These are phyloP conservation scores for Drosophila algonquin DNA, from an alignment of 2,888 invertebrate genomes.

Conservation along the genomic window DNA sequence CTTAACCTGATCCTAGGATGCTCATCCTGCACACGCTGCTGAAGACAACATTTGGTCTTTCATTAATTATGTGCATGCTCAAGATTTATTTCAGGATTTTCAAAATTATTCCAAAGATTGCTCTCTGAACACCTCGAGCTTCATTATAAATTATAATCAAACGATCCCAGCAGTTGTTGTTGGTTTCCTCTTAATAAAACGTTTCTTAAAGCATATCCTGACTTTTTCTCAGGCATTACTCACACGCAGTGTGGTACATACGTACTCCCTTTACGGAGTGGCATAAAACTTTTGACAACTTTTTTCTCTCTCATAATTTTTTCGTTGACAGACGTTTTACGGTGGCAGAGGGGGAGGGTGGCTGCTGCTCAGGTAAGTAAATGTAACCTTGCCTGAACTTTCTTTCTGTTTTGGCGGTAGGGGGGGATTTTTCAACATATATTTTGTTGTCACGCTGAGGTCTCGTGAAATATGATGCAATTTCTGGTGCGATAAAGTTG, in stretches of 20 bases:
- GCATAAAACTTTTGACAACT: slow-evolving; percentile 52
- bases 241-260: slow-evolving; percentile 58
- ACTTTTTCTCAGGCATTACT: slow-evolving; percentile 64
- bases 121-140: slow-evolving; percentile 49
- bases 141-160: slow-evolving; percentile 72
- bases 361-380: slow-evolving; percentile 32
- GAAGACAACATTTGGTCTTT: slow-evolving; percentile 81
- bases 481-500: slow-evolving; percentile 76
- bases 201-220: slow-evolving; percentile 20
- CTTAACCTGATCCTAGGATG: slow-evolving; percentile 61
- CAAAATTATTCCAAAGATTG: slow-evolving; percentile 78
- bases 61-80: slow-evolving; percentile 81
- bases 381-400: slow-evolving; percentile 31
- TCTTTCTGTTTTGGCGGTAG: slow-evolving; percentile 1
- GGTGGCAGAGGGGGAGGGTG: slow-evolving; percentile 13
- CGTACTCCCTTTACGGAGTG: slow-evolving; percentile 4
- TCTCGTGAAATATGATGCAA: slow-evolving; percentile 78
- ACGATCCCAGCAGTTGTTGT: slow-evolving; percentile 28
- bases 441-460: slow-evolving; percentile 63
- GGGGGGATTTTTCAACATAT: slow-evolving; percentile 42
- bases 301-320: slow-evolving; percentile 33
- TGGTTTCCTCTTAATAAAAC: slow-evolving; percentile 58
- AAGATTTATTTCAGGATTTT: slow-evolving; percentile 80
- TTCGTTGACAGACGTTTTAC: slow-evolving; percentile 51
- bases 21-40: slow-evolving; percentile 80